Conservation (phyloP, 2,113 vertebrate genomes). For the Talpa occidentalis region DNA sequence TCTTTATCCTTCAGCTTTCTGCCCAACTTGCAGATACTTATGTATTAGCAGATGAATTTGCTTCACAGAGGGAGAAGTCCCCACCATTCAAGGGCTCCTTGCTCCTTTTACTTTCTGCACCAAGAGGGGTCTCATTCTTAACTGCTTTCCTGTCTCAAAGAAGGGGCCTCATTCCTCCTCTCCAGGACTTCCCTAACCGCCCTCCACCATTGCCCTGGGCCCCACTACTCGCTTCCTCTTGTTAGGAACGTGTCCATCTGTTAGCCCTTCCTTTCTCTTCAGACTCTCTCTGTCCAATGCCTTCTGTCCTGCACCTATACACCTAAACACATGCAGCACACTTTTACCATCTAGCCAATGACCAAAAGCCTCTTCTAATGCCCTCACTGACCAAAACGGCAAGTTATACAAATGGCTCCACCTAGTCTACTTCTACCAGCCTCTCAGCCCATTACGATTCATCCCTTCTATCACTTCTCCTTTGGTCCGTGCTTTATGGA, state of each 20-base stretch:
- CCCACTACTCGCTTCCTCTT: not conserved
- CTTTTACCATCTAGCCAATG: not conserved
- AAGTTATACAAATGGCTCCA: conserved; percentile 24
- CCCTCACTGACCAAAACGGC: conserved; percentile 2
- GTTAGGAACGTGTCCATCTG: not conserved
- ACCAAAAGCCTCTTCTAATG: not conserved
- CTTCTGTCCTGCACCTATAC: not conserved
- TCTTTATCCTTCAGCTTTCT: not conserved
- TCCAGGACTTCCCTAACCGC: not conserved
- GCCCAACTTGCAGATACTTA: not conserved
- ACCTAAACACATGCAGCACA: not conserved
- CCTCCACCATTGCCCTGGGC: not conserved
- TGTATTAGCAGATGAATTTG: not conserved
- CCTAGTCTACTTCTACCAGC: not conserved
- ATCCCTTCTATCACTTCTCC: not conserved
- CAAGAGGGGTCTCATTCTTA: not conserved
- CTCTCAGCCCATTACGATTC: conserved; percentile 23
- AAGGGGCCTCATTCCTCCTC: not conserved
- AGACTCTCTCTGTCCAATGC: not conserved
- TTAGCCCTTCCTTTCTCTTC: not conserved
- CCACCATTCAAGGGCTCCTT: not conserved
- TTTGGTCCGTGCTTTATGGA: not conserved
- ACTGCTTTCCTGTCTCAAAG: not conserved
- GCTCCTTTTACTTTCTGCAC: not conserved
- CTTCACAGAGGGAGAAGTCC: conserved; percentile 21